Evolutionary conservation across 2,113 vertebrate genomes (phyloP), one percentile per base, ranked within the genome.

Genomic region (Tinamus guttatus): DNA sequence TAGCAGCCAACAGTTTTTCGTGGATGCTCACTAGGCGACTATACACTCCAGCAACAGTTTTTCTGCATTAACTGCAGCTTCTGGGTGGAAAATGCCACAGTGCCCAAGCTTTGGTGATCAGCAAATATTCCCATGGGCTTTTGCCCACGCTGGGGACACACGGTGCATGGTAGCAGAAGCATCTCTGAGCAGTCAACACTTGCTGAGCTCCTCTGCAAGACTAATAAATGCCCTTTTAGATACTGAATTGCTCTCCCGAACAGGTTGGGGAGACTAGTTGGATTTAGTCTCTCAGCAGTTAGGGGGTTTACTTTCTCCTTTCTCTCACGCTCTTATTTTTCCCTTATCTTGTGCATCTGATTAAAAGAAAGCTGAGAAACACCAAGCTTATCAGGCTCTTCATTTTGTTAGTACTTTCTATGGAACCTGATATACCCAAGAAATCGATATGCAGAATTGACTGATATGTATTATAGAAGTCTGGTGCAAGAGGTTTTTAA

Each of bases 101-200:
- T 11, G 47, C 36, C 43, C 71, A 62, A 71, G 20, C 14, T 38
- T n/a, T 11, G 13, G 2, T 0, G 1, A 9, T 9, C 22, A 52
- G 30, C 56, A 25, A 30, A 1, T 13, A 30, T 17, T 10, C 0
- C 0, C 2, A 3, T 51, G 41, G 47, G 8, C 22, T 52, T 18
- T 51, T 2, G 30, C 28, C 18, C 13, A 19, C 9, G 11, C 28
- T 65, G 67, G 36, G 40, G 65, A 5, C 7, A 9, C 49, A 56
- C 9, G 24, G 24, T 67, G n/a, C 6, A 13, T 47, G 43, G 19
- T 17, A 40, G 79, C 9, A 85, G 73, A 41, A 75, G 38, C 4
- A 6, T 2, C 38, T 60, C 38, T 34, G 68, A 28, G 28, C 84
- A 18, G 40, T n/a, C 15, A 47, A 36, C 47, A 27, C 11, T 9